Conservation (phyloP, 2,113 vertebrate species). For the Puffinus mauretanicus region DNA sequence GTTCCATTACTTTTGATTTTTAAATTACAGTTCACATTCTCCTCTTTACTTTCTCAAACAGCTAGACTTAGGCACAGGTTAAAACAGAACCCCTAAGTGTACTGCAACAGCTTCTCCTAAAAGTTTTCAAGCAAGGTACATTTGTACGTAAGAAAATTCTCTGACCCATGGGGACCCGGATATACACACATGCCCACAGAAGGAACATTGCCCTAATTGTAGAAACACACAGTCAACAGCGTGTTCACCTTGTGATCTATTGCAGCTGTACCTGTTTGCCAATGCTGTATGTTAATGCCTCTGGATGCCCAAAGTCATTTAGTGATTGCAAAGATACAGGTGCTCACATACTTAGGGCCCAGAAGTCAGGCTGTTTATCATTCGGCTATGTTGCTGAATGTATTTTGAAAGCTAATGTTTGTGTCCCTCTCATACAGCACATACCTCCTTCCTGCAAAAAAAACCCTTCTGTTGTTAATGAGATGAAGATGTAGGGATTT, state of each 20-base stretch:
- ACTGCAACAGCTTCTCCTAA: neutral
- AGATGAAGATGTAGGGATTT: neutral
- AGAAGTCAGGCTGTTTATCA: neutral
- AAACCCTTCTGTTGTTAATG: neutral
- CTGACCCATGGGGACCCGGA: too few relatives aligned
- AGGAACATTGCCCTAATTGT: neutral
- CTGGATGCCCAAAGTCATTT: neutral
- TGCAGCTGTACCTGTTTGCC: neutral
- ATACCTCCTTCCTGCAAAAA: rapidly evolving
- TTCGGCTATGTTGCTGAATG: neutral
- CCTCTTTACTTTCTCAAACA: neutral
- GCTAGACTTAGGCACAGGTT: neutral
- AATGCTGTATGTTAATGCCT: neutral
- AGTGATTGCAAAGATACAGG: neutral
- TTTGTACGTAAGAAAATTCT: neutral
- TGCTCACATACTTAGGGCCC: rapidly evolving
- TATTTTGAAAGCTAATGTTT: neutral
- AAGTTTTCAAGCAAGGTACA: neutral
- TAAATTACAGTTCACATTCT: neutral
- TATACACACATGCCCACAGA: neutral
- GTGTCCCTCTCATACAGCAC: rapidly evolving
- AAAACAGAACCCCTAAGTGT: neutral
- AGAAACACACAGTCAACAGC: neutral
- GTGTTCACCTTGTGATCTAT: neutral
- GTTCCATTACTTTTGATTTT: neutral